These are phyloP conservation scores for Epizoanthus scotinus DNA, from an alignment of 92 coral and sea anemone species.

Conservation along the genomic window DNA sequence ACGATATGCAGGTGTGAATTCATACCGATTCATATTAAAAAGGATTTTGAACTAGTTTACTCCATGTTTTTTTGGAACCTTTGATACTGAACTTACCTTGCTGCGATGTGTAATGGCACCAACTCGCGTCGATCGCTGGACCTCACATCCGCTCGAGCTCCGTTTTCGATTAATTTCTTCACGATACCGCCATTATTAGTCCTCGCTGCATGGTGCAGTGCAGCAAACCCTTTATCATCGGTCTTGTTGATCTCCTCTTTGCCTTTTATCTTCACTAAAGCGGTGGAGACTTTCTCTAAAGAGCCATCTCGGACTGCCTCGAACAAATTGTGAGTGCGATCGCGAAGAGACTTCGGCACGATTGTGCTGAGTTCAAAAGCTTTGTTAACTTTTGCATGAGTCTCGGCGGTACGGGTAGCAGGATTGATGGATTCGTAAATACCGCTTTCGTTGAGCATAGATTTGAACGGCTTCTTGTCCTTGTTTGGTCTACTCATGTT, in stretches of 20 bases:
- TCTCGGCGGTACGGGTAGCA: slow-evolving; percentile 9
- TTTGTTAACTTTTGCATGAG: slow-evolving; percentile 22
- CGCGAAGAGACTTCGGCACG: neutral
- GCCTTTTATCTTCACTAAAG: slow-evolving; percentile 11
- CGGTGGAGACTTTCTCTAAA: slow-evolving; percentile 7
- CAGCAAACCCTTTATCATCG: slow-evolving; percentile 65
- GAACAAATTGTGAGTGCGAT: slow-evolving; percentile 3
- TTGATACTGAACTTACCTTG: slow-evolving; percentile 49
- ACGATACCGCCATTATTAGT: slow-evolving; percentile 59
- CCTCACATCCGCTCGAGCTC: slow-evolving; percentile 59
- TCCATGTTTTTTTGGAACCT: too few relatives aligned
- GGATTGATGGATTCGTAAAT: slow-evolving; percentile 27
- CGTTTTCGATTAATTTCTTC: slow-evolving; percentile 51
- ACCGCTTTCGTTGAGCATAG: neutral
- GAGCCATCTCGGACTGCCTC: slow-evolving; percentile 19
- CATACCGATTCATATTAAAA: too few relatives aligned
- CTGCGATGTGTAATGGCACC: slow-evolving; percentile 76
- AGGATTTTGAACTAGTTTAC: neutral
- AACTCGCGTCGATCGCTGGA: slow-evolving; percentile 46
- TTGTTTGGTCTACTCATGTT: slow-evolving; percentile 17
- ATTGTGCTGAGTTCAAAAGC: slow-evolving; percentile 14
- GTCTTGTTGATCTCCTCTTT: slow-evolving; percentile 46
- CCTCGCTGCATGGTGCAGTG: slow-evolving; percentile 69
- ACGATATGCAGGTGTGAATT: neutral
- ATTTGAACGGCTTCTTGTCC: slow-evolving; percentile 13